These are phyloP conservation scores for Felis chaus DNA, from an alignment of 2,113 vertebrate genomes.

Conservation along the genomic window DNA sequence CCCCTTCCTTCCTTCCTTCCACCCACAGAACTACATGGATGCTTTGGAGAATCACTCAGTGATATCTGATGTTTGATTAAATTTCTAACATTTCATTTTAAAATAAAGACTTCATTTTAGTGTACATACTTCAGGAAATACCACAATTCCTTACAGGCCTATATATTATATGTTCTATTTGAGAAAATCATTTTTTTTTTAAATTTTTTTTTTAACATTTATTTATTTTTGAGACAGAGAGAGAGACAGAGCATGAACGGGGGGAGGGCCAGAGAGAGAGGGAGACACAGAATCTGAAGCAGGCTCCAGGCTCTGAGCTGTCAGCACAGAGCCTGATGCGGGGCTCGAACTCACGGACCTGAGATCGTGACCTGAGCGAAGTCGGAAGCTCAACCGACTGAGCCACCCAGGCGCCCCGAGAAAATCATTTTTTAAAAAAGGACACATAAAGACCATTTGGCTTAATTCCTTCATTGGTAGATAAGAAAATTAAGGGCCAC, in stretches of 20 bases:
- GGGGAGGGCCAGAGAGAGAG: too few relatives aligned
- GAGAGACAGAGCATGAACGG: too few relatives aligned
- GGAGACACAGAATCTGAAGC: too few relatives aligned
- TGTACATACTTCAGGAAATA: constrained; percentile 4
- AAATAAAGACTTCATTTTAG: constrained; percentile 48
- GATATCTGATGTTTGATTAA: constrained; percentile 10
- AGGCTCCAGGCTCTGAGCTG: too few relatives aligned
- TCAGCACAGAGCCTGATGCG: too few relatives aligned
- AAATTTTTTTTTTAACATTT: too few relatives aligned
- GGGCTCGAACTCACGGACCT: too few relatives aligned
- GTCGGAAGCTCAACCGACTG: too few relatives aligned
- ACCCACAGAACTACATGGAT: neutral
- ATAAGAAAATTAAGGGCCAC: constrained; percentile 21
- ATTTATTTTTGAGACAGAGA: too few relatives aligned
- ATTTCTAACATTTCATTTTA: constrained; percentile 29
- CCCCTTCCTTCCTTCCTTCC: neutral
- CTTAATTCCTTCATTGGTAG: neutral
- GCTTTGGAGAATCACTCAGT: constrained; percentile 5
- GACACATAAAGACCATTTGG: neutral
- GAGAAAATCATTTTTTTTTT: constrained; percentile 22
- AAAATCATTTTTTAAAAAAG: neutral
- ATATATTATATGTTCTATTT: neutral
- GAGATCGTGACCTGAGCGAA: too few relatives aligned
- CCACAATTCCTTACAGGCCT: neutral
- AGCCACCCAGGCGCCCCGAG: too few relatives aligned